These are phyloP conservation scores for Eugnorisma glareosa DNA, from an alignment of 2,888 invertebrate genomes.

Conservation along the genomic window DNA sequence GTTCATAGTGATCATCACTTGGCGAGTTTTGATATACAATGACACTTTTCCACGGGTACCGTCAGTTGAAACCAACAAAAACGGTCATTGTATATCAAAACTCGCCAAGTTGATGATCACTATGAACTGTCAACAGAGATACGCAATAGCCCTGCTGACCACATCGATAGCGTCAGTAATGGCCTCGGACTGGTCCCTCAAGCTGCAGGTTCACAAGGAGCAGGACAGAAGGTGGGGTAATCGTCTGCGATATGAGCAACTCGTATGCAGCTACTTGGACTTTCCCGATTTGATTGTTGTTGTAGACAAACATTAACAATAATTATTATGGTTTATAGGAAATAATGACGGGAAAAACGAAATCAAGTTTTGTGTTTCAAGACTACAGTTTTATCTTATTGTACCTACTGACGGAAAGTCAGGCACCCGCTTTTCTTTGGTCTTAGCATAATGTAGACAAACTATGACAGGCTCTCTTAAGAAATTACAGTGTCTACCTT, in stretches of 20 bases:
- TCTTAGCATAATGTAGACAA: background rate
- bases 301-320: background rate
- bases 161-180: background rate
- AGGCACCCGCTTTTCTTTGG: background rate
- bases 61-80: too few relatives aligned
- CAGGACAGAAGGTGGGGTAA: background rate
- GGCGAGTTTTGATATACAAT: too few relatives aligned
- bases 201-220: background rate
- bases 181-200: background rate
- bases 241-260: background rate
- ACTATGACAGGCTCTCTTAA: background rate
- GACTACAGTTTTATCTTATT: background rate
- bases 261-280: background rate
- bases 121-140: too few relatives aligned
- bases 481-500: background rate
- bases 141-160: too few relatives aligned
- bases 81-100: too few relatives aligned
- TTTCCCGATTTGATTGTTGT: background rate
- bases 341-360: background rate
- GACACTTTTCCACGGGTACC: too few relatives aligned
- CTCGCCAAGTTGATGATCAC: too few relatives aligned
- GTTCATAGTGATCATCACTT: too few relatives aligned
- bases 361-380: background rate
- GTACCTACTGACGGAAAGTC: background rate
- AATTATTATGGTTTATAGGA: background rate